Base-by-base conservation (phyloP, 2,888 invertebrate genomes). In the Dryococelus australis region DNA sequence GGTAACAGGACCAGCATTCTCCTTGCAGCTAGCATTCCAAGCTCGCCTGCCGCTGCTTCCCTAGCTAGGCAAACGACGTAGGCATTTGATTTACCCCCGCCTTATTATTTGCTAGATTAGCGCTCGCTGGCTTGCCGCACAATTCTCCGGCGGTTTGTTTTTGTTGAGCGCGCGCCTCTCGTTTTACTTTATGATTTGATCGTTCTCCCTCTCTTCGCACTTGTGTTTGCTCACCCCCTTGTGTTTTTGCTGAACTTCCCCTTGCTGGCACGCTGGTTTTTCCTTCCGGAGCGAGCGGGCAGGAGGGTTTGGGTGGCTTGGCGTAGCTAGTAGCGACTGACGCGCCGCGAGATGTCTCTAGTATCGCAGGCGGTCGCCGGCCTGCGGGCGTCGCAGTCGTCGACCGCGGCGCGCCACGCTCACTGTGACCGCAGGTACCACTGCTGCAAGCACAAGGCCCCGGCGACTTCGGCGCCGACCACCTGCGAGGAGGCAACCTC, bases 361-460 rank as follows among this genome's bases (percentile, higher is more conserved):
- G 93, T 94, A 90, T 94, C 94, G 79, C 94, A 94, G 93, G 94
- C 94, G 80, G 94, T 94, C 88, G 94, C 94, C 43, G 94, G 93
- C 83, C 92, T 94, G 26, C 87, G 86, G 83, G 84, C 86, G 80
- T 83, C 83, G 28, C 83, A 83, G 87, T 43, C 35, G 20, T 51
- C 43, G 65, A 12, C 47, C 88, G 43, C 85, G 43, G 85, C 79
- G 26, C 65, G 86, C 13, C 43, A 53, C 53, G 79, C 87, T n/a
- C 87, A 81, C 43, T 88, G 88, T 84, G 88, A 87, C 85, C 87
- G 87, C 86, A 87, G 35, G 24, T 84, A 87, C 43, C 88, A 87
- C 27, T 88, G 88, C 86, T 88, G 88, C 81, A 85, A 86, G 87
- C 85, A 53, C 35, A 87, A 86, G 85, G 80, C 84, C 35, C n/a